Conservation (phyloP, 1,140 invertebrate genomes). For the Drosophila pseudoobscura region DNA sequence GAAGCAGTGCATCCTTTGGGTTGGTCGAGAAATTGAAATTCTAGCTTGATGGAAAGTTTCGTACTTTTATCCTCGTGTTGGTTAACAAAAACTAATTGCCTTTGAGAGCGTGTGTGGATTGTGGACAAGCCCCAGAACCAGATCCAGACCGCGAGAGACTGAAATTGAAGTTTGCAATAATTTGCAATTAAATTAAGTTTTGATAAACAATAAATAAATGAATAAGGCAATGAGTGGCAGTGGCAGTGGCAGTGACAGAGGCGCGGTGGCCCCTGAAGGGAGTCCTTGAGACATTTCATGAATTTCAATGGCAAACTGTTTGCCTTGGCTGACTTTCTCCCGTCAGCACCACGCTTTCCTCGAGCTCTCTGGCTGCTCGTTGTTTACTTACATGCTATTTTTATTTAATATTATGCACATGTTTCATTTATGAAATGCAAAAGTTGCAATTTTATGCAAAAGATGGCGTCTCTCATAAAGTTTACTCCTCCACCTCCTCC, state of each 20-base stretch:
- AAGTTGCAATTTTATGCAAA: conserved; percentile 63
- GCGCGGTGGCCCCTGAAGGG: too few relatives aligned
- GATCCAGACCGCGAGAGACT: neutral
- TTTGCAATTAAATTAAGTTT: conserved; percentile 69
- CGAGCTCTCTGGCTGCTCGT: conserved; percentile 7
- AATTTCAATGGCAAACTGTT: conserved; percentile 59
- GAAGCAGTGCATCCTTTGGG: neutral
- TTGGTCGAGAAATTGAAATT: conserved; percentile 10
- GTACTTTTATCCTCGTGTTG: conserved; percentile 6
- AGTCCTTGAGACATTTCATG: conserved; percentile 31
- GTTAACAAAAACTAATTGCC: conserved; percentile 21
- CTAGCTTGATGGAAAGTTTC: conserved; percentile 7
- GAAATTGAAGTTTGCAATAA: conserved; percentile 24
- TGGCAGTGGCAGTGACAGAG: neutral
- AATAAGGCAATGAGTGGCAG: conserved; percentile 9
- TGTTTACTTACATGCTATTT: conserved; percentile 52
- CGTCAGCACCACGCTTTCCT: conserved; percentile 3
- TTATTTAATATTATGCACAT: conserved; percentile 76
- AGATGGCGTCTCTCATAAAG: conserved; percentile 11
- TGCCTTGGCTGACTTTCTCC: conserved; percentile 24
- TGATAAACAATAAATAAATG: conserved; percentile 58
- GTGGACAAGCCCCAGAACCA: too few relatives aligned
- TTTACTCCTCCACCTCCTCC: neutral
- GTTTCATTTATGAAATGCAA: conserved; percentile 81
- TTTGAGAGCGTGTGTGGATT: neutral